These are phyloP conservation scores for Nasonovia ribisnigri DNA, from an alignment of 2,888 invertebrate species.

Conservation along the genomic window DNA sequence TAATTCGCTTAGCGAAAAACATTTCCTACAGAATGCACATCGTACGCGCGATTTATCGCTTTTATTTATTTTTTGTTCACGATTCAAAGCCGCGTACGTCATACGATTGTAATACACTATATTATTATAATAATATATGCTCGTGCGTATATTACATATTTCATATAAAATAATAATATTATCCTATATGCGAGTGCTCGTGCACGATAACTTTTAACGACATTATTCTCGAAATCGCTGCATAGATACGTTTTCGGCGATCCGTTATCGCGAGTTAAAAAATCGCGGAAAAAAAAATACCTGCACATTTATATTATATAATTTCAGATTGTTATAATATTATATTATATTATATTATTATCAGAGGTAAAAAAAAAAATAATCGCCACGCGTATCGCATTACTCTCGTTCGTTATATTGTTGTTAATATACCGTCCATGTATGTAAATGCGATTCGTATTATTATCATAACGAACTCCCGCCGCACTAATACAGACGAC, in stretches of 20 bases:
- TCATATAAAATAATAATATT: background rate
- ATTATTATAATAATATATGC: too few relatives aligned
- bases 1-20: background rate
- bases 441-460: background rate
- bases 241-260: background rate
- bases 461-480: background rate
- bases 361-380: background rate
- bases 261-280: background rate
- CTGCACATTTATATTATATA: background rate
- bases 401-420: background rate
- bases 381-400: background rate
- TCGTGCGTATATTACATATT: background rate
- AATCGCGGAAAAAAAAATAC: background rate
- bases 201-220: background rate
- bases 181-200: background rate
- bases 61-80: background rate
- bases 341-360: background rate
- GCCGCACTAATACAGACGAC: background rate
- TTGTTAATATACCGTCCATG: background rate
- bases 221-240: background rate
- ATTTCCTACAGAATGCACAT: background rate
- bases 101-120: background rate
- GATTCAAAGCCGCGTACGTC: background rate
- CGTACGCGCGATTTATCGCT: background rate
- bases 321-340: background rate